A percentile compares a stretch with the other conserved stretches of the same genome.
Evolutionary conservation across 1,140 invertebrate species (phyloP).

Genomic region (Caenorhabditis remanei): DNA sequence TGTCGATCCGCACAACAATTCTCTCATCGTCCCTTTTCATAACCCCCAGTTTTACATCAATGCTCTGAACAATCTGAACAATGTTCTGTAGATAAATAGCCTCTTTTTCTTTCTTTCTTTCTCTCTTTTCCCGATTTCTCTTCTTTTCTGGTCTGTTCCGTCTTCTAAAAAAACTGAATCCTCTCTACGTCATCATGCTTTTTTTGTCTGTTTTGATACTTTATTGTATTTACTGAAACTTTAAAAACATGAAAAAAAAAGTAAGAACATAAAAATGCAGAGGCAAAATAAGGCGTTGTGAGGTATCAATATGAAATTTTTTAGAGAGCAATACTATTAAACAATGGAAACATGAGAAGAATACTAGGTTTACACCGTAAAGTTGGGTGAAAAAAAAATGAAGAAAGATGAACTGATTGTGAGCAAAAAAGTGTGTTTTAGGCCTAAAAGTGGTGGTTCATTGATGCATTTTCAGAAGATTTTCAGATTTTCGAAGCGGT

Average conservation of each 20-base stretch:
- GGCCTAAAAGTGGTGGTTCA: background rate
- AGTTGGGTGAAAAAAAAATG: background rate
- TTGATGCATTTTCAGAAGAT: background rate
- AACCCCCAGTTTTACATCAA: background rate
- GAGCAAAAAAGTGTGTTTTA: background rate
- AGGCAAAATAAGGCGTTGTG: conserved; percentile 38
- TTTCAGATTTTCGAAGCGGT: background rate
- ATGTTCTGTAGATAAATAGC: conserved; percentile 29
- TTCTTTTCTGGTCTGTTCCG: conserved; percentile 8
- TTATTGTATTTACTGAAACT: conserved; percentile 15
- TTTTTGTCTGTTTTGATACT: background rate
- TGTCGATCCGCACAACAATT: conserved; percentile 16
- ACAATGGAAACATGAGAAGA: background rate
- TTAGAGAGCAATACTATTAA: background rate
- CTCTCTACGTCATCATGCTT: background rate
- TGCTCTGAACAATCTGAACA: conserved; percentile 9
- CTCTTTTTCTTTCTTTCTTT: background rate
- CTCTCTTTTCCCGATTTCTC: background rate
- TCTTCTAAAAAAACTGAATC: background rate
- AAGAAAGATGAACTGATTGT: background rate
- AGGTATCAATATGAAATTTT: conserved; percentile 20
- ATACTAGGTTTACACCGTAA: conserved; percentile 30
- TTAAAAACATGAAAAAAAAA: background rate
- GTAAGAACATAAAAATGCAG: conserved; percentile 33
- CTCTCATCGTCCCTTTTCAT: background rate